Base-by-base conservation (phyloP, 2,797 vertebrate genomes). In the Protonibea diacanthus region DNA sequence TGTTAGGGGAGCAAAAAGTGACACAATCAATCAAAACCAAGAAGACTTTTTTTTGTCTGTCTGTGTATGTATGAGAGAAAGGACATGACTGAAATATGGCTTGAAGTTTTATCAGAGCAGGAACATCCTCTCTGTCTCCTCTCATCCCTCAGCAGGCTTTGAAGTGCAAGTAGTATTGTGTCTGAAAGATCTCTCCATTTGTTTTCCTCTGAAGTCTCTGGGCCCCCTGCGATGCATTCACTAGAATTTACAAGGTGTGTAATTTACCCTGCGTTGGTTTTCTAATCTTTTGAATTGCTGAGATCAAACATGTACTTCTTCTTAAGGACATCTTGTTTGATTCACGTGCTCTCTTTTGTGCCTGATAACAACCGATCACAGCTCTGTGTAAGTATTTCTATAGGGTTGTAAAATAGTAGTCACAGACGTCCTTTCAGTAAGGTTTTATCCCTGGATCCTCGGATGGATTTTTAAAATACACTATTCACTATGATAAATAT, bases 171-270 rank as follows among this genome's bases (percentile, higher is more conserved):
- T 80, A 69, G 80, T 74, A 92, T 93, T 94, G 91, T 93, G 86
- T 92, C 90, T 89, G 81, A 87, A 80, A 80, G 80, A 86, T 86
- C 88, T 88, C 84, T 88, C 92, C 94, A 94, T 95, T 95, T 95
- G 94, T 93, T 94, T 88, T 71, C 85, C 87, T 94, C 90, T 94
- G 93, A 95, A 90, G 94, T 93, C 84, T 84, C 51, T 18, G 85
- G 82, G 87, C 88, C 88, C 86, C 93, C 90, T 89, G 89, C 64
- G 29, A 85, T 88, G 91, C 86, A 83, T 84, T 91, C 88, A 86
- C 72, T 69, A 84, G 80, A 88, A 89, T 95, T 95, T 94, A 94
- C 89, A 92, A 93, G 91, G 84, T 92, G 86, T 86, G 91, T 90
- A 84, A 92, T 90, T 91, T 88, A 88, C 33, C 81, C 84, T 82